Percentiles rank a stretch among this genome's conserved stretches.
These are phyloP conservation scores for Netelia melanura DNA, from an alignment of 2,888 invertebrate genomes.

Conservation along the genomic window DNA sequence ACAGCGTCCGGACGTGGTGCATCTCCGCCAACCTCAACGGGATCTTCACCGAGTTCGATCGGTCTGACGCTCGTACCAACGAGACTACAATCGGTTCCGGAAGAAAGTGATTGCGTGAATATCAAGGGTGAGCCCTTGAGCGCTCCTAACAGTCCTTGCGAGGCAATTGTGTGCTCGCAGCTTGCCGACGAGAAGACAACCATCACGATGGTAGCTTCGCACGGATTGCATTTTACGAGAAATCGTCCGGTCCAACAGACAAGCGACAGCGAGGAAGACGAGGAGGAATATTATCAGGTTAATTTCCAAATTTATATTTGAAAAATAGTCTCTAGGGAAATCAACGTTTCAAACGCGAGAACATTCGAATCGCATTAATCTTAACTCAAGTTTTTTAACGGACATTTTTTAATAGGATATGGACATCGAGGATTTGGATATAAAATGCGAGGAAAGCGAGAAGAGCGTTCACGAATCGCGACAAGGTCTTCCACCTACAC, in stretches of 20 bases:
- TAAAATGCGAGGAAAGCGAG: conserved; percentile 73
- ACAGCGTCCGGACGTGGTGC: conserved; percentile 85
- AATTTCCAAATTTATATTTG: neutral
- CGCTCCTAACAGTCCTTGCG: conserved; percentile 90
- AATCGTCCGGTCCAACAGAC: conserved; percentile 74
- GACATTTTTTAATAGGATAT: conserved; percentile 73
- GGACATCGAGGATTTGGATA: conserved; percentile 78
- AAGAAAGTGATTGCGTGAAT: conserved; percentile 79
- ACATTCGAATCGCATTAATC: no score
- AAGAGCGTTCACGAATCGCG: conserved; percentile 72
- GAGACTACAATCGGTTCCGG: conserved; percentile 61
- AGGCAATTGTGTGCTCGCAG: conserved; percentile 89
- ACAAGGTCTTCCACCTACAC: conserved; percentile 92
- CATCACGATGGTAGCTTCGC: conserved; percentile 80
- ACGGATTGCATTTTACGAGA: conserved; percentile 76
- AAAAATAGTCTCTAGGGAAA: no score
- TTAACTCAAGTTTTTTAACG: neutral
- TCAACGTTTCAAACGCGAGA: no score
- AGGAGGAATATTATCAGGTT: conserved; percentile 81
- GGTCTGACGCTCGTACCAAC: conserved; percentile 49
- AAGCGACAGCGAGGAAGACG: conserved; percentile 82
- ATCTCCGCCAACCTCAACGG: conserved; percentile 91
- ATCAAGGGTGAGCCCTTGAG: conserved; percentile 93
- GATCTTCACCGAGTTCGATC: conserved; percentile 57
- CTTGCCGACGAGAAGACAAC: conserved; percentile 76